These are phyloP conservation scores for Sitta carolinensis DNA, from an alignment of 2,797 vertebrate species.

Conservation along the genomic window DNA sequence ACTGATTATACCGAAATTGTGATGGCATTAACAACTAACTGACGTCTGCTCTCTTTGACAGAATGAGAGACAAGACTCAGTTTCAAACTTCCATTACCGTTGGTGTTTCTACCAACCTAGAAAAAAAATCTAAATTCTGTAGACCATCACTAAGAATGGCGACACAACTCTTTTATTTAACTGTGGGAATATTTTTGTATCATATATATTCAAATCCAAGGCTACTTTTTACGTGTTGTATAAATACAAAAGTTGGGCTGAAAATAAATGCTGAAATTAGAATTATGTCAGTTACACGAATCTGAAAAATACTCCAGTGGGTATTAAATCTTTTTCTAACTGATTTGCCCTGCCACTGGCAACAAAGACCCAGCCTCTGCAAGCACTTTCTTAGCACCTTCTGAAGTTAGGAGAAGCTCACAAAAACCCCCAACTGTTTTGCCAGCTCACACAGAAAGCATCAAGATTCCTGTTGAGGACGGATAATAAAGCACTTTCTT, in stretches of 20 bases:
- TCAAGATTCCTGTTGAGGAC: background rate
- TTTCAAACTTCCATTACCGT: background rate
- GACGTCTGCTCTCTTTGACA: background rate
- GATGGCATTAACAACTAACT: rapidly evolving
- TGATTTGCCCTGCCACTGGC: background rate
- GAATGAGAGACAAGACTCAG: rapidly evolving
- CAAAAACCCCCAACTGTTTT: background rate
- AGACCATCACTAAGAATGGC: rapidly evolving
- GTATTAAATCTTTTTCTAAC: background rate
- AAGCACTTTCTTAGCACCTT: background rate
- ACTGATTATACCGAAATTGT: rapidly evolving
- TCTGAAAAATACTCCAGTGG: background rate
- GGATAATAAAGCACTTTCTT: background rate
- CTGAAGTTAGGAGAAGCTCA: background rate
- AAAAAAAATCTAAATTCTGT: background rate
- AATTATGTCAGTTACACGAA: background rate
- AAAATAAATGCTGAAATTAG: background rate
- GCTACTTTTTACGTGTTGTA: background rate
- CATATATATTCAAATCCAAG: background rate
- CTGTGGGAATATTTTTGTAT: rapidly evolving
- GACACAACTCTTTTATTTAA: background rate
- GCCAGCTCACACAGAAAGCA: background rate
- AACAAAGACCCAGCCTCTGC: background rate
- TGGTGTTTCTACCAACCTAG: background rate
- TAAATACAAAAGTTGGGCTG: background rate